Evolutionary conservation across 2,797 vertebrate species (phyloP), one percentile per base, ranked within the genome.

Genomic region (Ataeniobius toweri): DNA sequence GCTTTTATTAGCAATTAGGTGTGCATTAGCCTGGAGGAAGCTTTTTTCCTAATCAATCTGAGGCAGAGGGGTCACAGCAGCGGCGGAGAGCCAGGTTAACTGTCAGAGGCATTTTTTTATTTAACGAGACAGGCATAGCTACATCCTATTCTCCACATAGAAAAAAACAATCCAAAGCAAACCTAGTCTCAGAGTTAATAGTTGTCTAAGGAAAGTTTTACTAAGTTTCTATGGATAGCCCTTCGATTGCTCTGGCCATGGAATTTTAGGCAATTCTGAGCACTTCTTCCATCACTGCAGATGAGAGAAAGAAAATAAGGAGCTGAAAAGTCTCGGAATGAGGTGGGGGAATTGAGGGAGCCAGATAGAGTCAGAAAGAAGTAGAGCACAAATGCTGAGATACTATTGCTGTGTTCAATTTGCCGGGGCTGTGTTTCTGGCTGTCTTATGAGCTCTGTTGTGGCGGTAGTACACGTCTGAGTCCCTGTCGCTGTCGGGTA

Each of bases 401-500:
- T 36, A 77, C 81, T 61, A 71, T 75, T 80, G 78, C 69, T 4
- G 58, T 86, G 84, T 90, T 92, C 87, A 89, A 89, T 91, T 85
- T 87, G 83, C 73, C 5, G 82, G 75, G 76, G 65, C 81, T 70
- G 82, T 80, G 79, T 85, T 82, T 86, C 85, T 91, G 86, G 83
- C 71, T 83, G 80, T 78, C 36, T 72, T 86, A 79, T 26, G 69
- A 76, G 78, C 82, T 81, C 78, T 70, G 78, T 55, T 89, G 83
- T 71, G 80, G 87, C 83, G 75, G 82, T 76, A 87, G 79, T 75
- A 88, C 85, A 87, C 13, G 84, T 53, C 83, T 82, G 83, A 88
- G 89, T 92, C 89, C 86, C 88, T 77, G 91, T 86, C 90, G 83
- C 83, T 83, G 88, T 77, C 70, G 82, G 87, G 83, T 89, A 88